phyloP scores from a whole-genome alignment of 2,113 vertebrate species.

The Ranitomeya variabilis region DNA sequence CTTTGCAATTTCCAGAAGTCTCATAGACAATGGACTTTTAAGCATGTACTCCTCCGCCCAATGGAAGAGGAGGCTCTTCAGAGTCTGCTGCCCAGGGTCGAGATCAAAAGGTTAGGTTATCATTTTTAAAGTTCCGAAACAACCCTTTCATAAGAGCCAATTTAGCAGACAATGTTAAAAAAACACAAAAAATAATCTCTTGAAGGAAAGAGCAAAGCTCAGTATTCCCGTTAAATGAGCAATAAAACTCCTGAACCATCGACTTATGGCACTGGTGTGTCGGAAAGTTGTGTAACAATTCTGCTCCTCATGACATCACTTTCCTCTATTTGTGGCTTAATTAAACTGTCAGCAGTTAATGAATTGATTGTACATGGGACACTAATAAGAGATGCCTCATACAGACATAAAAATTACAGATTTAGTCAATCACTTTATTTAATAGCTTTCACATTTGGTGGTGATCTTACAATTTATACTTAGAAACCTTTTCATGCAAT shows the following conservation, averaged over 20 bases:
- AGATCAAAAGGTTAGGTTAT: no score
- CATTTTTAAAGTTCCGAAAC: no score
- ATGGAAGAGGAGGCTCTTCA: no score
- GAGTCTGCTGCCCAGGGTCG: no score
- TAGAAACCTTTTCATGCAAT: background rate
- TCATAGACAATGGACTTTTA: no score
- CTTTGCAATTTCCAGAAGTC: no score
- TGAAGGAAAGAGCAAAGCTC: conserved; percentile 2
- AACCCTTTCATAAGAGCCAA: background rate
- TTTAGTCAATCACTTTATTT: background rate
- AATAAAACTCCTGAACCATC: conserved; percentile 16
- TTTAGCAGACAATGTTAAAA: background rate
- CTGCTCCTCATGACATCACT: conserved; percentile 52
- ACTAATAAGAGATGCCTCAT: conserved; percentile 40
- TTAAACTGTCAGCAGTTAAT: conserved; percentile 56
- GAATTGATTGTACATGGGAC: conserved; percentile 53
- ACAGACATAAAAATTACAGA: conserved; percentile 12
- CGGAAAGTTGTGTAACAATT: conserved; percentile 52
- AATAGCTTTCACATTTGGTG: background rate
- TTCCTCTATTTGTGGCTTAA: conserved; percentile 48
- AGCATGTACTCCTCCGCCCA: no score
- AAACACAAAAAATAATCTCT: background rate
- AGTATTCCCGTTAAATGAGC: background rate
- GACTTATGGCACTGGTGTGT: conserved; percentile 34
- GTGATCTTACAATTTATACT: conserved; percentile 8